These are phyloP conservation scores for Gopherus evgoodei DNA, from an alignment of 2,113 vertebrate species.

Conservation along the genomic window DNA sequence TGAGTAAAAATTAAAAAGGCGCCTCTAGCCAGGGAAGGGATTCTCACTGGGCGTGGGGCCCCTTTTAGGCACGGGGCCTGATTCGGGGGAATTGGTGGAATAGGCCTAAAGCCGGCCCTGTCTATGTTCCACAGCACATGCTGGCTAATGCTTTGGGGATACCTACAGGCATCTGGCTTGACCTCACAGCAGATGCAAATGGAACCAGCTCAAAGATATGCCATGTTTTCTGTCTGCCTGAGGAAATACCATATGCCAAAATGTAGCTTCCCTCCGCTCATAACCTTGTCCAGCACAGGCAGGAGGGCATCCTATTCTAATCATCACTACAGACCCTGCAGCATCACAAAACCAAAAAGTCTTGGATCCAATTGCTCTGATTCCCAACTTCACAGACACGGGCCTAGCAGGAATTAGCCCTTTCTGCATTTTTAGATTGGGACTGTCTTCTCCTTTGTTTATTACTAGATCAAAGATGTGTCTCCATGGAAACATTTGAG, in stretches of 20 bases:
- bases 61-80: too few species aligned
- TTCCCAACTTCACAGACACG: constrained; percentile 3
- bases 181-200: background rate
- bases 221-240: fast-evolving
- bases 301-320: background rate
- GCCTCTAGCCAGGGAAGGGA: too few species aligned
- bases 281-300: background rate
- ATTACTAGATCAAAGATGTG: constrained; percentile 69
- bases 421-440: constrained; percentile 19
- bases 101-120: too few species aligned
- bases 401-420: constrained; percentile 22
- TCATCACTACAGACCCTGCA: background rate
- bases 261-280: fast-evolving
- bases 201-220: constrained; percentile 9
- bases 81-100: too few species aligned
- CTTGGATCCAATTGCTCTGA: background rate
- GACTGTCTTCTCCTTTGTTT: constrained; percentile 65
- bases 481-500: constrained; percentile 79
- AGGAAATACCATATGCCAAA: background rate
- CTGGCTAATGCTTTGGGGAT: background rate
- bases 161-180: constrained; percentile 14
- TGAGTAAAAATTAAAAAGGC: too few species aligned
- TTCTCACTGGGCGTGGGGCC: too few species aligned
- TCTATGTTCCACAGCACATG: background rate
- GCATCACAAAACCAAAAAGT: fast-evolving